Evolutionary conservation across 2,797 vertebrate genomes (phyloP).

Genomic region (Pipistrellus pygmaeus): DNA sequence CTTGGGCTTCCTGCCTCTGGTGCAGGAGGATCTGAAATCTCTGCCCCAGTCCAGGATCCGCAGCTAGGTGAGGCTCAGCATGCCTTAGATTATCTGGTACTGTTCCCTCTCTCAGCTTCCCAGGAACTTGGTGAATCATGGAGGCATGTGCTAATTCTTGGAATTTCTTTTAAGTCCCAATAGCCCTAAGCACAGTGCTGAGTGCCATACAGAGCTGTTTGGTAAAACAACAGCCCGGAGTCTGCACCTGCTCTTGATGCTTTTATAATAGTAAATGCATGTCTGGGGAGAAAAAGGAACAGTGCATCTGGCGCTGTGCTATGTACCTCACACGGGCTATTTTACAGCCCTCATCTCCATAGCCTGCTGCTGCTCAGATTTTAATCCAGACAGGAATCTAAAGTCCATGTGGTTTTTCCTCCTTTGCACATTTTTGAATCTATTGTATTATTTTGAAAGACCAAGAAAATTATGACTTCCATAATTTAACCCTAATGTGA

Average conservation of each 20-base stretch:
- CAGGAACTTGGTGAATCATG: no score
- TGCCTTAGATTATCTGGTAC: background rate
- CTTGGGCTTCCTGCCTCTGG: background rate
- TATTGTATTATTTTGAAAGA: background rate
- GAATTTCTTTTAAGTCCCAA: background rate
- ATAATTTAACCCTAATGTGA: background rate
- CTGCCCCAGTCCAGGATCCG: background rate
- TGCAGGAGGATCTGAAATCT: background rate
- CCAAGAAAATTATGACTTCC: background rate
- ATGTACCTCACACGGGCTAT: background rate
- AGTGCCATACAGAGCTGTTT: background rate
- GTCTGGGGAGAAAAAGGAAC: background rate
- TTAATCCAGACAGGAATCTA: background rate
- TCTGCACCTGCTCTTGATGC: background rate
- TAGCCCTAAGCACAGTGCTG: background rate
- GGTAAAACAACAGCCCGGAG: background rate
- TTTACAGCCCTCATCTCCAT: background rate
- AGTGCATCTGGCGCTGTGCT: background rate
- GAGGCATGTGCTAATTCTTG: background rate
- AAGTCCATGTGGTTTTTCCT: background rate
- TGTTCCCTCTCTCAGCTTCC: background rate
- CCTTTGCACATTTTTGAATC: background rate
- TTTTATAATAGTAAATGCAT: background rate
- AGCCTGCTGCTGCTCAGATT: background rate
- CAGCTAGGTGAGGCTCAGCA: background rate